Conservation (phyloP, 1,140 invertebrate species). For the Anastrepha ludens region DNA sequence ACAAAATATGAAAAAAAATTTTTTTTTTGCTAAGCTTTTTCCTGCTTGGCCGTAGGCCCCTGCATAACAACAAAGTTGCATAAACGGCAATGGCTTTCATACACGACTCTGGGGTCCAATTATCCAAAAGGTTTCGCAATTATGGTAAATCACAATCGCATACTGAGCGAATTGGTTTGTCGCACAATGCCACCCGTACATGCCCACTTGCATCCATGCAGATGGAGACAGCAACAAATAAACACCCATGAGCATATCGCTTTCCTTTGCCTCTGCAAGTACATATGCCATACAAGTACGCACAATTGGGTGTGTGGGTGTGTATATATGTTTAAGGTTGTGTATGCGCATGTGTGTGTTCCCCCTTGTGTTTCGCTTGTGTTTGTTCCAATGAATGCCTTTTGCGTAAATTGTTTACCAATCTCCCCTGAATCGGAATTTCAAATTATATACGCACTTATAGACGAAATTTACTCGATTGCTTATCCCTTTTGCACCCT, state of each 20-base stretch:
- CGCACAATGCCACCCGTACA: background rate
- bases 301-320: too few relatives aligned
- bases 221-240: background rate
- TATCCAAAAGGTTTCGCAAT: conserved; percentile 73
- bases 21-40: too few relatives aligned
- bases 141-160: conserved; percentile 62
- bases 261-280: background rate
- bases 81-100: conserved; percentile 54
- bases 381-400: conserved; percentile 57
- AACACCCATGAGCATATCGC: too few relatives aligned
- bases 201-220: background rate
- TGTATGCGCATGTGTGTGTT: background rate
- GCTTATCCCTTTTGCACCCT: background rate
- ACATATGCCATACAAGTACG: too few relatives aligned
- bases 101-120: conserved; percentile 71
- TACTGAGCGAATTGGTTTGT: background rate
- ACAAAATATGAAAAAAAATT: too few relatives aligned
- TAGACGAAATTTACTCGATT: background rate
- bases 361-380: background rate
- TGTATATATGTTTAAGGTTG: background rate
- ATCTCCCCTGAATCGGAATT: conserved; percentile 72
- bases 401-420: conserved; percentile 73
- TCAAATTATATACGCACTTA: conserved; percentile 64
- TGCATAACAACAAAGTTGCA: background rate
- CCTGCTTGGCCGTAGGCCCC: too few relatives aligned